Conservation (phyloP, 2,113 vertebrate species). For the Kobus ellipsiprymnus region DNA sequence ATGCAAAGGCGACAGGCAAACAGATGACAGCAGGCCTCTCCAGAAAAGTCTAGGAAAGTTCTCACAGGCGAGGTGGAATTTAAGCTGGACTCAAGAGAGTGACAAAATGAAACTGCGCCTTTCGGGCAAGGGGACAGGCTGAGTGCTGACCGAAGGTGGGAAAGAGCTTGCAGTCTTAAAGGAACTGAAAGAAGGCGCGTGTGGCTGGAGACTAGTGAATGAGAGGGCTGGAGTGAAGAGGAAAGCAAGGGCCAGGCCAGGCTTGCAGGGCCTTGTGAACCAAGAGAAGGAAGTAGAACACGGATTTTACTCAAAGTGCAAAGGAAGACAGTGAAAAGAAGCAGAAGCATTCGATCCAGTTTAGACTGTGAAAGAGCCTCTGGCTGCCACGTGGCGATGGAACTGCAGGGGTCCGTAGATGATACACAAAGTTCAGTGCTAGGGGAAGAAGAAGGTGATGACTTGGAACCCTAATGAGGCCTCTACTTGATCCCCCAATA, state of each 20-base stretch:
- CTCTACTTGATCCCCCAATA: not conserved
- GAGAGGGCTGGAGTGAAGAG: not conserved
- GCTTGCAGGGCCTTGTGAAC: not conserved
- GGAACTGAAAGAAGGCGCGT: not conserved
- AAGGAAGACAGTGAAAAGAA: not conserved
- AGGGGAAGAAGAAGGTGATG: not conserved
- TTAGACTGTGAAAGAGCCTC: not conserved
- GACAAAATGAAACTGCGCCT: not conserved
- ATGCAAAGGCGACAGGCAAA: not conserved
- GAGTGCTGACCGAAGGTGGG: not conserved
- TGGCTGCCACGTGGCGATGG: not conserved
- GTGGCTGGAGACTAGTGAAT: not conserved
- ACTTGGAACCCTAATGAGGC: not conserved
- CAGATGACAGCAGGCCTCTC: not conserved
- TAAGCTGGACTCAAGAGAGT: not conserved
- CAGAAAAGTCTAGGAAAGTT: not conserved
- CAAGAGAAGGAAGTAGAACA: not conserved
- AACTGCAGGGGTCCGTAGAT: not conserved
- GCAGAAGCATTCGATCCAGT: not conserved
- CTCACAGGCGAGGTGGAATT: not conserved
- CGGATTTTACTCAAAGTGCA: not conserved
- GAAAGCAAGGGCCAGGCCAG: not conserved
- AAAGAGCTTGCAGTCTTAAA: not conserved
- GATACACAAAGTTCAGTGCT: not conserved
- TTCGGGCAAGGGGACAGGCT: not conserved